Evolutionary conservation across 2,797 vertebrate species (phyloP).

Genomic region (Anabacerthia variegaticeps): DNA sequence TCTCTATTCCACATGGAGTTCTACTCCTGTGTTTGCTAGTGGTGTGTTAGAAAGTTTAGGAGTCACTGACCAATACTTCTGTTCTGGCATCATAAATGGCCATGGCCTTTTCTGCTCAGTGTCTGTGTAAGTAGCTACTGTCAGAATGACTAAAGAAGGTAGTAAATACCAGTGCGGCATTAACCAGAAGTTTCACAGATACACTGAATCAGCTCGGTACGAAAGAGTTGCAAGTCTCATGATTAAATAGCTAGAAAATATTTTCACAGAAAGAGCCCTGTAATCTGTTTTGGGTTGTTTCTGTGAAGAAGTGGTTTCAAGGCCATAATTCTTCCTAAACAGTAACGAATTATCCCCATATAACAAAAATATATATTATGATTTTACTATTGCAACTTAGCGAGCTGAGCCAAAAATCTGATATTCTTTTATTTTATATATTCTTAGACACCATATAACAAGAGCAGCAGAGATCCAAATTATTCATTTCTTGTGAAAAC

Average conservation of each 20-base stretch:
- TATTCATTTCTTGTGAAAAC: neutral
- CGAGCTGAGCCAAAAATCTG: neutral
- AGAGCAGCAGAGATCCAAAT: neutral
- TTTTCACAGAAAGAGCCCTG: neutral
- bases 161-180: neutral
- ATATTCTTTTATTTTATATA: neutral
- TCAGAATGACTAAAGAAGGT: neutral
- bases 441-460: neutral
- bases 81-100: neutral
- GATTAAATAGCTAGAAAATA: constrained; percentile 15
- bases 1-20: neutral
- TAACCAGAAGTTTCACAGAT: neutral
- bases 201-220: neutral
- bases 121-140: neutral
- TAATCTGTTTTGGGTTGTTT: constrained; percentile 8
- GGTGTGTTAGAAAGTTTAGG: neutral
- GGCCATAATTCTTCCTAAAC: neutral
- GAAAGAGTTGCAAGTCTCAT: neutral
- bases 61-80: neutral
- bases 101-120: neutral
- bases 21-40: neutral
- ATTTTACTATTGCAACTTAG: neutral
- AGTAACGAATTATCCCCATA: neutral
- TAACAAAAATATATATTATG: neutral
- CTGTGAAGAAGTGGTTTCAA: neutral